Percentiles rank a stretch among this genome's conserved stretches.
These are phyloP conservation scores for Oryctes rhinoceros DNA, from an alignment of 1,140 invertebrate species.

Conservation along the genomic window DNA sequence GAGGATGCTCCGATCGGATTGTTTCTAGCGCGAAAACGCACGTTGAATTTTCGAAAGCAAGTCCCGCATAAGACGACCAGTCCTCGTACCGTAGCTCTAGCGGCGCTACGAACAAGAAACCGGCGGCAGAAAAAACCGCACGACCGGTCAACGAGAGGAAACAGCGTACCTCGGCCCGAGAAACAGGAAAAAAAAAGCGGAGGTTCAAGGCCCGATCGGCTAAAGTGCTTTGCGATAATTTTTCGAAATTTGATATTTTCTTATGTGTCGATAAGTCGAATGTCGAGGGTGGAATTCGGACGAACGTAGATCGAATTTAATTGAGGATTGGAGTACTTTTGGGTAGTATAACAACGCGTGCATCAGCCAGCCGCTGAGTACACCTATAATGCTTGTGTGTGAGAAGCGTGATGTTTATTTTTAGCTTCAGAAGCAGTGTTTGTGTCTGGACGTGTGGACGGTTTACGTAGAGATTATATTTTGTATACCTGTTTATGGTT, in stretches of 20 bases:
- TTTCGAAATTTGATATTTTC: too few relatives aligned
- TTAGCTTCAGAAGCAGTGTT: not conserved
- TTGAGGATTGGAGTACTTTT: too few relatives aligned
- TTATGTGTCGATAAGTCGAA: too few relatives aligned
- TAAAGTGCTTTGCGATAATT: too few relatives aligned
- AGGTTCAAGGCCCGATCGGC: too few relatives aligned
- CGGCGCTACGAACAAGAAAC: not conserved
- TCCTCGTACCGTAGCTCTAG: not conserved
- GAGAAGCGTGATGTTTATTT: not conserved
- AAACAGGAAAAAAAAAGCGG: too few relatives aligned
- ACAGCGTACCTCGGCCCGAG: too few relatives aligned
- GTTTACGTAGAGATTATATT: too few relatives aligned
- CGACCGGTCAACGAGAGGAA: not conserved
- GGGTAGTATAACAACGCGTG: too few relatives aligned
- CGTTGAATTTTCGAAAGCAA: constrained; percentile 10
- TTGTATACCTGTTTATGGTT: too few relatives aligned
- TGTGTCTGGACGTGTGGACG: not conserved
- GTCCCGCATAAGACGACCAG: not conserved
- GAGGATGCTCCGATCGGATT: not conserved
- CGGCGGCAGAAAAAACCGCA: not conserved
- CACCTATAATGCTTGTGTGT: not conserved
- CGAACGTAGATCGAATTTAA: too few relatives aligned
- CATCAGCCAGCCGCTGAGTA: not conserved
- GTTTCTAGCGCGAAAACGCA: not conserved
- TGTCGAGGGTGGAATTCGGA: too few relatives aligned